A percentile compares a stretch with the other conserved stretches of the same genome.
These are phyloP conservation scores for Osedax fenrisi DNA, from an alignment of 2,888 invertebrate species.

Conservation along the genomic window DNA sequence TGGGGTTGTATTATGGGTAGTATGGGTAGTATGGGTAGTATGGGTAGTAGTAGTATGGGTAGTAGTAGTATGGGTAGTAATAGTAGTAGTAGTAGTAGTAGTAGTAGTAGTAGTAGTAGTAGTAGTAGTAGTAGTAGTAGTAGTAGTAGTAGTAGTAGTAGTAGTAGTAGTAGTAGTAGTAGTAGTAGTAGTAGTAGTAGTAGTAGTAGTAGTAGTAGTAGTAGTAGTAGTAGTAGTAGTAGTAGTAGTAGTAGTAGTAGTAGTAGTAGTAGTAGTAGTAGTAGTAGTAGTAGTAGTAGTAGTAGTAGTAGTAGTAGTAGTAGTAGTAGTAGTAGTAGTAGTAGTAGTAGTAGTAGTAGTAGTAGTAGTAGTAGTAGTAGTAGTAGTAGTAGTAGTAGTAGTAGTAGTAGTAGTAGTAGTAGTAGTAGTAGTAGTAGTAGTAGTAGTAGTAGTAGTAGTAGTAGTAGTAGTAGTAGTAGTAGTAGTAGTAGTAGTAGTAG, in stretches of 20 bases:
- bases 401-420: neutral
- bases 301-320: conserved; percentile 3
- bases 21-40: neutral
- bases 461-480: conserved; percentile 3
- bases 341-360: neutral
- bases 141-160: neutral
- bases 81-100: neutral
- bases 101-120: conserved; percentile 3
- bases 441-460: neutral
- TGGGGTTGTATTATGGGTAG: neutral
- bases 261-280: neutral
- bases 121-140: conserved; percentile 3
- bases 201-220: conserved; percentile 3
- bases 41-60: neutral
- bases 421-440: neutral
- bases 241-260: neutral
- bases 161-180: neutral
- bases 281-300: neutral
- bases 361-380: conserved; percentile 3
- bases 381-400: conserved; percentile 3
- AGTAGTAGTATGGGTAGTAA: neutral
- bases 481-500: conserved; percentile 3
- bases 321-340: neutral
- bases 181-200: neutral
- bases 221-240: neutral